Evolutionary conservation across 2,113 vertebrate genomes (phyloP).

Genomic region (Psittacus erithacus): DNA sequence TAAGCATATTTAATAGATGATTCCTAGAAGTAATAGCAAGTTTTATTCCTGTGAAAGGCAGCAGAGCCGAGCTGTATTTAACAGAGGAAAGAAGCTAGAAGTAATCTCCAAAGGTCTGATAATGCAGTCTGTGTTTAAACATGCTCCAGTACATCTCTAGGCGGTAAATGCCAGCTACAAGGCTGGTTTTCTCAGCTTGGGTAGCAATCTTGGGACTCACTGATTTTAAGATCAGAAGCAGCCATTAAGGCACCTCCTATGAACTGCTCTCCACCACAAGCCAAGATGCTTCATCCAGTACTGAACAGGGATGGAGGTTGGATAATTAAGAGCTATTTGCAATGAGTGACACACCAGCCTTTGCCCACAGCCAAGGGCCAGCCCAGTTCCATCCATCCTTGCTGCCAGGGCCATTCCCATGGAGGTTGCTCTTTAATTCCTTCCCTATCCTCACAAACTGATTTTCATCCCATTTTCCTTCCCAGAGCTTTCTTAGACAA

Average conservation of each 20-base stretch:
- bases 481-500: slow-evolving; percentile 10
- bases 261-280: neutral
- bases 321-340: neutral
- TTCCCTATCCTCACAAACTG: neutral
- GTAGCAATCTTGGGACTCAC: neutral
- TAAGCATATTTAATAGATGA: neutral
- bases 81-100: slow-evolving; percentile 9
- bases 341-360: neutral
- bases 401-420: neutral
- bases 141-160: neutral
- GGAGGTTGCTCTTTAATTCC: neutral
- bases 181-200: neutral
- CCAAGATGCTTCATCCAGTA: neutral
- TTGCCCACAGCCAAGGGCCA: neutral
- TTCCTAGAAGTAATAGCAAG: neutral
- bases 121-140: neutral
- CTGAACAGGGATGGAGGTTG: neutral
- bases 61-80: slow-evolving; percentile 2
- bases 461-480: neutral
- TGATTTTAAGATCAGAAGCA: neutral
- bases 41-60: neutral
- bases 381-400: neutral
- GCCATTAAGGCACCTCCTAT: neutral
- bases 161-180: neutral
- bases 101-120: slow-evolving; percentile 10